Percentiles rank a stretch among this genome's conserved stretches.
Evolutionary conservation across 1,140 invertebrate genomes (phyloP).

Genomic region (Diprion similis): DNA sequence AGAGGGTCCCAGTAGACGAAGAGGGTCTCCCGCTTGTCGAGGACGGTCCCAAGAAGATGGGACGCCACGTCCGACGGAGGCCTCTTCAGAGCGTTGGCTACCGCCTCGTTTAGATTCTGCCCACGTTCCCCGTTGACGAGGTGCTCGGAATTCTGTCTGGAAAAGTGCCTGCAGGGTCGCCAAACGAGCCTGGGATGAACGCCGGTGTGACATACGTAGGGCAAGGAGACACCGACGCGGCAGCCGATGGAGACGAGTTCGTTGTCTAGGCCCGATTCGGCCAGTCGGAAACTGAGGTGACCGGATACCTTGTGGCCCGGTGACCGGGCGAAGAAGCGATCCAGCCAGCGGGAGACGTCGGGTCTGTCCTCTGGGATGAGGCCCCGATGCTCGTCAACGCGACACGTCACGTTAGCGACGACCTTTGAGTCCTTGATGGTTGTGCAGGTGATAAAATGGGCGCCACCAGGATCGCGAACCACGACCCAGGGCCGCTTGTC

Average conservation of each 20-base stretch:
- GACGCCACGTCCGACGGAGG: constrained; percentile 61
- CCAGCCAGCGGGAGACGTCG: constrained; percentile 75
- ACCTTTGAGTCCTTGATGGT: constrained; percentile 77
- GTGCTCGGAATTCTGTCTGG: constrained; percentile 62
- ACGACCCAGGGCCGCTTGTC: constrained; percentile 79
- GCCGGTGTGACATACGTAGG: constrained; percentile 78
- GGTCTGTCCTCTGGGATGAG: constrained; percentile 72
- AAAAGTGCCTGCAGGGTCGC: constrained; percentile 69
- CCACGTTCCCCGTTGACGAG: constrained; percentile 56
- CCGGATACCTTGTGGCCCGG: constrained; percentile 72
- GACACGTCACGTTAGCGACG: constrained; percentile 80
- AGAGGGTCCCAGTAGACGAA: constrained; percentile 84
- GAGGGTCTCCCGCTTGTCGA: constrained; percentile 77
- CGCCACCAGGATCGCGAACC: constrained; percentile 74
- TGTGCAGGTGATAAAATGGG: constrained; percentile 80
- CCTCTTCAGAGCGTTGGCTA: constrained; percentile 58
- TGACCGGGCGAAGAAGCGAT: constrained; percentile 71
- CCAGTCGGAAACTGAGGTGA: constrained; percentile 78
- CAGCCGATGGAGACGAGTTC: constrained; percentile 68
- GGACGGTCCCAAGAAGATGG: constrained; percentile 69
- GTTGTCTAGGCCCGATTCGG: constrained; percentile 60
- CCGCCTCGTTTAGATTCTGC: constrained; percentile 61
- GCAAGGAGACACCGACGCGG: constrained; percentile 75
- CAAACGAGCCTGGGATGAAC: constrained; percentile 71
- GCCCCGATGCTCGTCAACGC: constrained; percentile 71